Evolutionary conservation across 1,140 invertebrate genomes (phyloP).

Genomic region (Oscheius sp.): DNA sequence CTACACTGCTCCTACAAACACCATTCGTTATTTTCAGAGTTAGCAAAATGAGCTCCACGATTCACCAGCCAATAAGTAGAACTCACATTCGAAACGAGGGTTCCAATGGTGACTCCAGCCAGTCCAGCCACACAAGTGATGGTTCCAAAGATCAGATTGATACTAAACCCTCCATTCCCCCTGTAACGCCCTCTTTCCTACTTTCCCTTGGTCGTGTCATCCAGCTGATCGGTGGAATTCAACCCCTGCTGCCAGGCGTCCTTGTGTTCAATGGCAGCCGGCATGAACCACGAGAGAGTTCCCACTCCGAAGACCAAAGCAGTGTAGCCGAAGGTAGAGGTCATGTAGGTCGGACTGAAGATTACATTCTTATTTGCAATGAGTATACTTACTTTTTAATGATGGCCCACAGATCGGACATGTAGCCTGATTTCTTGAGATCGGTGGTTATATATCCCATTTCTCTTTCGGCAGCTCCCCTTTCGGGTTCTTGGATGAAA

Average conservation of each 20-base stretch:
- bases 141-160: conserved; percentile 30
- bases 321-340: conserved; percentile 24
- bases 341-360: conserved; percentile 25
- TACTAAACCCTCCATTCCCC: conserved; percentile 49
- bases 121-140: conserved; percentile 27
- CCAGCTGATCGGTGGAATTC: conserved; percentile 10
- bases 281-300: conserved; percentile 35
- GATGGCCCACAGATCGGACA: conserved; percentile 15
- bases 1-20: neutral
- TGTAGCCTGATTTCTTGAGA: conserved; percentile 4
- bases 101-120: conserved; percentile 29
- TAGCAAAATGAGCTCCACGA: neutral
- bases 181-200: neutral
- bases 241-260: conserved; percentile 11
- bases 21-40: neutral
- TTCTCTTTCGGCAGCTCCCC: conserved; percentile 66
- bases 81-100: conserved; percentile 29
- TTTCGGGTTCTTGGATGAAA: conserved; percentile 77
- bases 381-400: conserved; percentile 17
- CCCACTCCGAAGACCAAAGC: conserved; percentile 29
- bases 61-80: neutral
- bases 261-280: conserved; percentile 17
- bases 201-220: neutral
- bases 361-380: neutral
- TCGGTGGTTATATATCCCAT: conserved; percentile 15